A percentile compares a stretch with the other conserved stretches of the same genome.
These are phyloP conservation scores for Pyrrhia umbra DNA, from an alignment of 2,888 invertebrate species.

Conservation along the genomic window DNA sequence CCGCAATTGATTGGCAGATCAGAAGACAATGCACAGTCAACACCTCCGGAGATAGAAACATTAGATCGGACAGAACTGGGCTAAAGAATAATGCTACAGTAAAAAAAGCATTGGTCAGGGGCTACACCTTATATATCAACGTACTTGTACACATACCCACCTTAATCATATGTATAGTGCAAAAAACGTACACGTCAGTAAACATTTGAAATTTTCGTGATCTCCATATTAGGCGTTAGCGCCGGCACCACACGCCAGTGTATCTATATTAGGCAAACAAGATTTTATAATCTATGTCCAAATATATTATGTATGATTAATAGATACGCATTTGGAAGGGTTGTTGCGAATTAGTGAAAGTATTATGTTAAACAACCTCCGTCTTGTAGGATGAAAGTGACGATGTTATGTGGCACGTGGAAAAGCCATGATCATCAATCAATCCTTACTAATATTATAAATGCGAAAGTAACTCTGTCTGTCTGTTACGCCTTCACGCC, in stretches of 20 bases:
- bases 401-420: not conserved
- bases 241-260: not conserved
- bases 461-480: too few species aligned
- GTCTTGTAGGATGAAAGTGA: conserved; percentile 12
- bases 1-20: not conserved
- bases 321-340: conserved; percentile 9
- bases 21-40: not conserved
- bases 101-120: too few species aligned
- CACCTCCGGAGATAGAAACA: too few species aligned
- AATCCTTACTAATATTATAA: too few species aligned
- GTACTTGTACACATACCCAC: not conserved
- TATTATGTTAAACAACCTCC: conserved; percentile 17
- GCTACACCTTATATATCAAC: too few species aligned
- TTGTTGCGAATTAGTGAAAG: conserved; percentile 50
- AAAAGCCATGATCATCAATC: not conserved
- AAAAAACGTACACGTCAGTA: not conserved
- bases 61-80: too few species aligned
- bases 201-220: not conserved
- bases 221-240: conserved; percentile 6
- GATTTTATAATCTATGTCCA: conserved; percentile 16
- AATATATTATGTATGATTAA: conserved; percentile 7
- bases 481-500: too few species aligned
- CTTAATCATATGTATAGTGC: not conserved
- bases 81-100: too few species aligned
- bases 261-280: not conserved